Evolutionary conservation across 53 echinoderm and acorn worm species (phyloP).

Genomic region (Luidia sarsii): DNA sequence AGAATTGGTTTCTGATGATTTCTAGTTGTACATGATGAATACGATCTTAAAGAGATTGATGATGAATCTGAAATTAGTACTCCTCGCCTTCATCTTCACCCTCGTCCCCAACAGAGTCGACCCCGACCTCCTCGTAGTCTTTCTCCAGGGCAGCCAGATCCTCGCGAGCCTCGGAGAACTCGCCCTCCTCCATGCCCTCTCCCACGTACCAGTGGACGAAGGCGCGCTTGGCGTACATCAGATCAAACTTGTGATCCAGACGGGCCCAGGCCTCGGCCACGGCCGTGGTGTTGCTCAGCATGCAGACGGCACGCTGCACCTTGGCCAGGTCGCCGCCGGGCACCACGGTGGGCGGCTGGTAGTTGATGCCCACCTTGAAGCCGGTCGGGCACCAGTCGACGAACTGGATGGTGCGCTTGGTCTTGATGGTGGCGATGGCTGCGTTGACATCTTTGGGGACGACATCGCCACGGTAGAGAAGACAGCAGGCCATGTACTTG

Average conservation of each 20-base stretch:
- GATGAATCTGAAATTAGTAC: no score
- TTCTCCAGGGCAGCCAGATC: conserved; percentile 95
- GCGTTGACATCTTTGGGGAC: conserved; percentile 94
- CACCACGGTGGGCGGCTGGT: conserved; percentile 82
- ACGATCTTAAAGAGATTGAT: no score
- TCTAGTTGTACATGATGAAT: no score
- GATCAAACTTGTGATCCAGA: conserved; percentile 81
- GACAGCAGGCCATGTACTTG: conserved; percentile 94
- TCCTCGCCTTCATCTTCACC: no score
- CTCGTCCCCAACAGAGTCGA: no score
- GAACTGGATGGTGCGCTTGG: conserved; percentile 84
- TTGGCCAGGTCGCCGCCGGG: conserved; percentile 89
- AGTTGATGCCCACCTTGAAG: conserved; percentile 91
- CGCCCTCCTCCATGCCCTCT: conserved; percentile 98
- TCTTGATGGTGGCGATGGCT: conserved; percentile 85
- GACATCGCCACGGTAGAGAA: conserved; percentile 71
- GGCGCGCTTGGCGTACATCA: conserved; percentile 98
- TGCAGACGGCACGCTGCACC: conserved; percentile 89
- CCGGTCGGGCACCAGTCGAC: conserved; percentile 92
- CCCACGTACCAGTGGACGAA: conserved; percentile 98
- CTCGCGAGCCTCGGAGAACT: conserved; percentile 95
- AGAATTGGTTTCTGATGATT: no score
- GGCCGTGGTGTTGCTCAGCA: conserved; percentile 93
- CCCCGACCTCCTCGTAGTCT: conserved; percentile 87
- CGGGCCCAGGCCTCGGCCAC: conserved; percentile 89